Evolutionary conservation across 2,113 vertebrate species (phyloP), one percentile per base, ranked within the genome.

Genomic region (Ibidorhyncha struthersii): DNA sequence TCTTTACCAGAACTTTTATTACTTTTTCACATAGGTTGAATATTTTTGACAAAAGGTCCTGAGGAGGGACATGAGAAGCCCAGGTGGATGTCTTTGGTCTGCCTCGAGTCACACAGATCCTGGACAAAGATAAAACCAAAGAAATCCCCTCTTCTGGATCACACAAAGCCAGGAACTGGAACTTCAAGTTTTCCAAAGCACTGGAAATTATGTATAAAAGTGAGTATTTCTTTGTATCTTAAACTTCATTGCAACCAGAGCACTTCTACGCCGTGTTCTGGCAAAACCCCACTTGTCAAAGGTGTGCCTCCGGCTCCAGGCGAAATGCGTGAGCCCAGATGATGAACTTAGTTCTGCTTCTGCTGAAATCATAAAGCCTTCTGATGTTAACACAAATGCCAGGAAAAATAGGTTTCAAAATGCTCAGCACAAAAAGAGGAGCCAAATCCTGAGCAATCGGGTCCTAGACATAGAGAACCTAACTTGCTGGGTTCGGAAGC

Each of bases 391-490:
- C 6, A 20, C 5, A 17, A 69, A 36, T 36, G 43, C 30, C 69
- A 65, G 47, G 72, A 81, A 72, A 82, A 87, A 76, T 7, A 53
- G 14, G 14, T 73, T 95, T 74, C 67, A 80, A 63, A 95, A 71
- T 11, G 34, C 30, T 38, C 65, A 61, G 41, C 26, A 18, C 10
- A 61, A 77, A 83, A 55, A 21, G 17, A 87, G 55, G 22, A 52
- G 55, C 43, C 47, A 84, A 71, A 87, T 50, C 56, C 47, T 6
- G 10, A 83, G 22, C 25, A 16, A 21, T 56, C 17, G 6, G 11
- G 26, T 79, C 47, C 41, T 50, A 45, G 50, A 34, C 19, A 8
- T 0, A 12, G 38, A 41, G 47, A 89, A 49, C 25, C 5, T 45
- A 6, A 10, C 0, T 30, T 14, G 38, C 19, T 43, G 29, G 40